phyloP scores from a whole-genome alignment of 2,888 invertebrate genomes.

The Isoperla grammatica region DNA sequence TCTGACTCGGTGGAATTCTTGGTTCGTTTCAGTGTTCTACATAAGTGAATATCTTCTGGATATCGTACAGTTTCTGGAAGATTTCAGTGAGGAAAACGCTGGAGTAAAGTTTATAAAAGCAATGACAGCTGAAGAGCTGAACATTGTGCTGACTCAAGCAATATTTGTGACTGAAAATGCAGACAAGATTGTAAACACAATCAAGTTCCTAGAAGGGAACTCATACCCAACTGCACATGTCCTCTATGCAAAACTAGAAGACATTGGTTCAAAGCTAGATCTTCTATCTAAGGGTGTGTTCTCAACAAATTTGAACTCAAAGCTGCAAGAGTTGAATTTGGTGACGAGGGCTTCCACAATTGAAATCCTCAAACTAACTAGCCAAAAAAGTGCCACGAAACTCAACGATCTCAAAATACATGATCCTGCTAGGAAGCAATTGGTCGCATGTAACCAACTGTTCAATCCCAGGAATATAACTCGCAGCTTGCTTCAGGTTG shows the following conservation, averaged over 20 bases:
- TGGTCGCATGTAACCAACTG: not conserved
- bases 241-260: not conserved
- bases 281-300: not conserved
- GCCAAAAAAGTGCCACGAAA: not conserved
- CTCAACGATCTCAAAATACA: not conserved
- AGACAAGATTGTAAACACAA: not conserved
- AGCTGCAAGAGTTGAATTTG: not conserved
- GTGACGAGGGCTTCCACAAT: not conserved
- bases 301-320: not conserved
- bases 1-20: conserved; percentile 21
- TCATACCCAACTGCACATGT: not conserved
- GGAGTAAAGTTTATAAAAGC: conserved; percentile 2
- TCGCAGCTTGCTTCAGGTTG: too few relatives aligned
- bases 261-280: not conserved
- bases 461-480: conserved; percentile 8
- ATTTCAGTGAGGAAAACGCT: conserved; percentile 2
- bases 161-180: conserved; percentile 1
- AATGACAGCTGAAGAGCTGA: not conserved
- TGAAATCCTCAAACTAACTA: not conserved
- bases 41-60: conserved; percentile 16
- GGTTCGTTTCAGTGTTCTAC: conserved; percentile 19
- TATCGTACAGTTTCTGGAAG: conserved; percentile 2
- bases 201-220: conserved; percentile 4
- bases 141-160: not conserved
- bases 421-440: not conserved